Evolutionary conservation across 2,888 invertebrate genomes (phyloP).

Genomic region (Plutella xylostella): DNA sequence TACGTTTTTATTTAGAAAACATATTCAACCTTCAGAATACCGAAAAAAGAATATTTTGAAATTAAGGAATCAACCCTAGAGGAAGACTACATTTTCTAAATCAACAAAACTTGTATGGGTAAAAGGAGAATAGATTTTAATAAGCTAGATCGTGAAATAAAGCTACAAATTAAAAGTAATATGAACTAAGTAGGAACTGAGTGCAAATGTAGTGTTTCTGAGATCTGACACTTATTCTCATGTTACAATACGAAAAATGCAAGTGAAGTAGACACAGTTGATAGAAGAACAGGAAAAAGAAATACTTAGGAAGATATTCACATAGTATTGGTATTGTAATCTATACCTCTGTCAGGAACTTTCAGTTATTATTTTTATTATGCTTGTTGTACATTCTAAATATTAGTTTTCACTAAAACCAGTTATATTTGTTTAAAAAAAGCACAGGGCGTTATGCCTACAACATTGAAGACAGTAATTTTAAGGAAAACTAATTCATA

Average conservation of each 20-base stretch:
- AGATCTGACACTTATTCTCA: conserved; percentile 43
- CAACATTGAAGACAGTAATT: neutral
- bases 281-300: neutral
- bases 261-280: conserved; percentile 34
- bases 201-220: conserved; percentile 54
- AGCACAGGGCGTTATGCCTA: neutral
- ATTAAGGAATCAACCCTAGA: conserved; percentile 22
- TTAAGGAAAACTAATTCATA: conserved; percentile 2
- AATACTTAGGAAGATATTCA: neutral
- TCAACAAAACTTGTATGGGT: conserved; percentile 20
- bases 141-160: conserved; percentile 36
- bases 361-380: conserved; percentile 20
- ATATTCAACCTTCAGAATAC: conserved; percentile 31
- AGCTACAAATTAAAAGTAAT: conserved; percentile 48
- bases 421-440: neutral
- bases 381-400: conserved; percentile 9
- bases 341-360: conserved; percentile 27
- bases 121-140: conserved; percentile 14
- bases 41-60: neutral
- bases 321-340: neutral
- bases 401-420: conserved; percentile 5
- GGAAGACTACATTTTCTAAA: conserved; percentile 51
- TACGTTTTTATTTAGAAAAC: conserved; percentile 40
- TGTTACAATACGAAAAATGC: conserved; percentile 56
- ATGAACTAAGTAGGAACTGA: conserved; percentile 68